These are phyloP conservation scores for Ectemnius cavifrons DNA, from an alignment of 2,888 invertebrate genomes.

Conservation along the genomic window DNA sequence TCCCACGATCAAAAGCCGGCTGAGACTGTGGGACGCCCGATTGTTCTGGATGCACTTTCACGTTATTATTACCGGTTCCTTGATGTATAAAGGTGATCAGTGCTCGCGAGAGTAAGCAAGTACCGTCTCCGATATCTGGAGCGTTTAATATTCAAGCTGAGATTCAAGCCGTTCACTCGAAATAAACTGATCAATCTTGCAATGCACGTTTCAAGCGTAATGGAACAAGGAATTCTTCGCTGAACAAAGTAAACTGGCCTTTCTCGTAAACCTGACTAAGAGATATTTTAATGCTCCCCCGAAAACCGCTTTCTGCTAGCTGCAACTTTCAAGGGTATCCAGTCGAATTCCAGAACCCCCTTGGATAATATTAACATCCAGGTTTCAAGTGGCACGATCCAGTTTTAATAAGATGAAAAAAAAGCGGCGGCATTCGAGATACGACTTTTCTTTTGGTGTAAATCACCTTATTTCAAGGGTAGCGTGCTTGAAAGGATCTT, in stretches of 20 bases:
- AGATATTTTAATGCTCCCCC: conserved; percentile 22
- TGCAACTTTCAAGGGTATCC: conserved; percentile 38
- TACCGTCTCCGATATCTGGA: background rate
- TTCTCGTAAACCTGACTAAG: conserved; percentile 22
- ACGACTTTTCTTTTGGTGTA: background rate
- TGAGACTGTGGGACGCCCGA: conserved; percentile 26
- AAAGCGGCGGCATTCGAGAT: background rate
- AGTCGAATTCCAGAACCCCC: conserved; percentile 27
- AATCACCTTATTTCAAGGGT: conserved; percentile 44
- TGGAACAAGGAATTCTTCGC: background rate
- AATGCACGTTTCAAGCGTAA: background rate
- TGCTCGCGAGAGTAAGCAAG: background rate
- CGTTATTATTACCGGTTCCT: conserved; percentile 22
- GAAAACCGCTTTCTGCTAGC: conserved; percentile 25
- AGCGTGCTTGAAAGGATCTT: conserved; percentile 28
- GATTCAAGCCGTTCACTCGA: too few relatives aligned
- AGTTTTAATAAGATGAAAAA: conserved; percentile 20
- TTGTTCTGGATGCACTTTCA: conserved; percentile 49
- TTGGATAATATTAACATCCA: conserved; percentile 2
- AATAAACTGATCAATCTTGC: too few relatives aligned
- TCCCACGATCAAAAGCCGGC: conserved; percentile 33
- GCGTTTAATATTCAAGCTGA: too few relatives aligned
- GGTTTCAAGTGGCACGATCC: background rate
- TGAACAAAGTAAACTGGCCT: conserved; percentile 8
- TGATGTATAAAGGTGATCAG: conserved; percentile 4